Conservation (phyloP, 2,113 vertebrate genomes). For the Callopanchax toddi region DNA sequence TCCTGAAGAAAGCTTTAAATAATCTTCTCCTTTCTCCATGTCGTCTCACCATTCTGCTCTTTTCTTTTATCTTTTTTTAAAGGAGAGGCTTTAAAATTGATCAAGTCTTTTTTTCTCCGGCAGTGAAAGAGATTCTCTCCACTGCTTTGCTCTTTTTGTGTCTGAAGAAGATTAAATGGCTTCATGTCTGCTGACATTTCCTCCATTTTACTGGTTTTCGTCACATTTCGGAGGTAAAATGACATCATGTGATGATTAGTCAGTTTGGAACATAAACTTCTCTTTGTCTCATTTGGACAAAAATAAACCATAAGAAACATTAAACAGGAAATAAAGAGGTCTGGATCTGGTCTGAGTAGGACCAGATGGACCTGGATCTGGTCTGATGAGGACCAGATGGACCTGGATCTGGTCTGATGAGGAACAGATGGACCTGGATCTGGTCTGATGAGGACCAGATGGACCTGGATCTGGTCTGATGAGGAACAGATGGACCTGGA, state of each 20-base stretch:
- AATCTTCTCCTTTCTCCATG: not conserved
- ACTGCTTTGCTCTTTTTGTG: constrained; percentile 9
- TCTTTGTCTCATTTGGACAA: constrained; percentile 26
- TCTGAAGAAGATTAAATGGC: not conserved
- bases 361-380: too few relatives aligned
- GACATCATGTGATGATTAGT: not conserved
- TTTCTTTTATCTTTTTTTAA: constrained; percentile 7
- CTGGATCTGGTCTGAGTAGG: too few relatives aligned
- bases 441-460: too few relatives aligned
- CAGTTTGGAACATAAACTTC: not conserved
- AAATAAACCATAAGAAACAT: too few relatives aligned
- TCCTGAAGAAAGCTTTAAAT: constrained; percentile 9
- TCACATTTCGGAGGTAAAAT: not conserved
- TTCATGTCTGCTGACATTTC: constrained; percentile 4
- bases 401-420: too few relatives aligned
- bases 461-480: too few relatives aligned
- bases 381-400: too few relatives aligned
- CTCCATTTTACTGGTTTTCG: constrained; percentile 2
- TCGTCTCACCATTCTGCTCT: not conserved
- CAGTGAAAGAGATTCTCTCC: constrained; percentile 4
- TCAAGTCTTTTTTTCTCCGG: not conserved
- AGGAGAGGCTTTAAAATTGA: constrained; percentile 18
- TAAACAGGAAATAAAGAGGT: too few relatives aligned
- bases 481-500: too few relatives aligned
- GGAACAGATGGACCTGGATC: too few relatives aligned